These are phyloP conservation scores for Homalodisca vitripennis DNA, from an alignment of 1,140 invertebrate species.

Conservation along the genomic window DNA sequence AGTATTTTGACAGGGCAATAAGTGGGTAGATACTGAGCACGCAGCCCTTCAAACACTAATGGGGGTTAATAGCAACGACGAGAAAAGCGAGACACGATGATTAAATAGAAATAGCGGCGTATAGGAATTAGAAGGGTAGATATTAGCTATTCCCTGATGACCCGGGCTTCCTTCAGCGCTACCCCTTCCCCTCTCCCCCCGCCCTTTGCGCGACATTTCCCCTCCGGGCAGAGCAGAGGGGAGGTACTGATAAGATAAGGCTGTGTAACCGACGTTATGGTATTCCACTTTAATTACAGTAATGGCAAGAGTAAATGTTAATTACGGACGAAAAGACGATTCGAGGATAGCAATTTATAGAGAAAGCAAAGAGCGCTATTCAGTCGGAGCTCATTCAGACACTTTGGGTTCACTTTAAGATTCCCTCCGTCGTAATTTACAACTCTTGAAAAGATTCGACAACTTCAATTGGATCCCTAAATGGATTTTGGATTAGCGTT, in stretches of 20 bases:
- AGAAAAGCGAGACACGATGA: slow-evolving; percentile 18
- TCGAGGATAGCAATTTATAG: slow-evolving; percentile 30
- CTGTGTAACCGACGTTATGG: slow-evolving; percentile 17
- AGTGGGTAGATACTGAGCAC: slow-evolving; percentile 23
- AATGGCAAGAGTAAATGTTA: slow-evolving; percentile 29
- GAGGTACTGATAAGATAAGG: slow-evolving; percentile 29
- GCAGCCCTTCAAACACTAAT: slow-evolving; percentile 14
- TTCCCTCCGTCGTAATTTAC: slow-evolving; percentile 22
- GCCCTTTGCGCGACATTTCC: background rate
- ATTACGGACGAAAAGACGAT: slow-evolving; percentile 11
- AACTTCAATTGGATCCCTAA: slow-evolving; percentile 26
- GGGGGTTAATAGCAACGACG: slow-evolving; percentile 22
- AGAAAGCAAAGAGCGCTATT: slow-evolving; percentile 19
- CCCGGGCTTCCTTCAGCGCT: background rate
- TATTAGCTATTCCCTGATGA: slow-evolving; percentile 30
- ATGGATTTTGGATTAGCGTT: slow-evolving; percentile 26
- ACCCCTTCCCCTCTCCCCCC: slow-evolving; percentile 7
- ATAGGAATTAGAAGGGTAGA: slow-evolving; percentile 23
- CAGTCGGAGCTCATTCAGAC: slow-evolving; percentile 15
- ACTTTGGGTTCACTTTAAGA: slow-evolving; percentile 5
- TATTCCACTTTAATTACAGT: slow-evolving; percentile 27
- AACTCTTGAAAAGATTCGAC: slow-evolving; percentile 27
- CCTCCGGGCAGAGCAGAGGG: slow-evolving; percentile 6
- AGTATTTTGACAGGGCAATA: slow-evolving; percentile 16
- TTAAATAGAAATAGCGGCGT: slow-evolving; percentile 31